A percentile compares a stretch with the other conserved stretches of the same genome.
These are phyloP conservation scores for Solenopsis fugax DNA, from an alignment of 1,140 invertebrate genomes.

Conservation along the genomic window DNA sequence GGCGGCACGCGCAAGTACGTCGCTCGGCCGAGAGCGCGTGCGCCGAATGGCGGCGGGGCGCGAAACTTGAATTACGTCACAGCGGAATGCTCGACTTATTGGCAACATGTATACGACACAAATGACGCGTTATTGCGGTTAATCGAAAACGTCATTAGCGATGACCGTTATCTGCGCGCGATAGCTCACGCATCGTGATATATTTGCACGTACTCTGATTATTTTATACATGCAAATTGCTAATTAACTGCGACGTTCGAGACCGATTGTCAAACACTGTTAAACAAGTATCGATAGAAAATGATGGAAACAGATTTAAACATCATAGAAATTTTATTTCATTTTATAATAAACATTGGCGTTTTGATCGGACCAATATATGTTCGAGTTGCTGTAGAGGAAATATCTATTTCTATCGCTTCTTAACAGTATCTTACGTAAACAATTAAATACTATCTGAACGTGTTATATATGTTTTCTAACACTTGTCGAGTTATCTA, in stretches of 20 bases:
- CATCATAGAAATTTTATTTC: too few species aligned
- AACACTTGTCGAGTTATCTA: too few species aligned
- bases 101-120: background rate
- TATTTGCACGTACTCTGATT: background rate
- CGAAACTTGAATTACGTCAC: background rate
- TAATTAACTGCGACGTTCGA: background rate
- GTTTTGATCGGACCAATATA: too few species aligned
- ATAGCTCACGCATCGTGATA: background rate
- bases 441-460: too few species aligned
- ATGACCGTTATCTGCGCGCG: background rate
- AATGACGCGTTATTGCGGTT: background rate
- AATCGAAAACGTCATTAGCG: background rate
- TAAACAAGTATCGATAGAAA: too few species aligned
- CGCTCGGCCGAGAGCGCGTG: background rate
- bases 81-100: background rate
- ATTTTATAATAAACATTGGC: too few species aligned
- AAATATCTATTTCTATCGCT: too few species aligned
- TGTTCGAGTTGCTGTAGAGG: too few species aligned
- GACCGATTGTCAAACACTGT: background rate
- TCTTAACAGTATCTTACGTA: too few species aligned
- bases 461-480: too few species aligned
- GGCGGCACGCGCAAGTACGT: background rate
- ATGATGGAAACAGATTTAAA: too few species aligned
- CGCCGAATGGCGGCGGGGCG: background rate
- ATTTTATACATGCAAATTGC: background rate